Conservation (phyloP, 1,140 invertebrate genomes). For the Aphaenogaster ashmeadi region DNA sequence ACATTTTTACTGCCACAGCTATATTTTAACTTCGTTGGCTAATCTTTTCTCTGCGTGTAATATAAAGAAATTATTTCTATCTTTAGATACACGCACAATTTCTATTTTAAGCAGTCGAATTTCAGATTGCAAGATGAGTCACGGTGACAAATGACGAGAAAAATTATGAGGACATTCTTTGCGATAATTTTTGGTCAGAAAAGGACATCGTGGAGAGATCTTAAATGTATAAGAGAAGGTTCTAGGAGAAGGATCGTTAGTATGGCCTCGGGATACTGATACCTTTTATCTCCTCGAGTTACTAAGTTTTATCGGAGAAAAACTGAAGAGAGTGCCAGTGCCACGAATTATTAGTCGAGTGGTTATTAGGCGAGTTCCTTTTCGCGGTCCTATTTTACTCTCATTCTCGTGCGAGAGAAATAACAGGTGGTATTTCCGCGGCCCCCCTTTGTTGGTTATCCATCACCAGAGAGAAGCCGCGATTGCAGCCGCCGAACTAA, state of each 20-base stretch:
- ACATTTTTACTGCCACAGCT: too few species aligned
- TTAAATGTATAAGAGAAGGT: constrained; percentile 26
- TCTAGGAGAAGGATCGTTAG: constrained; percentile 74
- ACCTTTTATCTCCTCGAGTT: constrained; percentile 81
- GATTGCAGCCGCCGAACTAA: constrained; percentile 51
- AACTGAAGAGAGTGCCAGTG: constrained; percentile 68
- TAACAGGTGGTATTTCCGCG: constrained; percentile 61
- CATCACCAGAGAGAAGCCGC: constrained; percentile 14
- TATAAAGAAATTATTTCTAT: background rate
- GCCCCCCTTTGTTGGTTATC: constrained; percentile 42
- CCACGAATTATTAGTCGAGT: constrained; percentile 72
- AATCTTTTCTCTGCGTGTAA: background rate
- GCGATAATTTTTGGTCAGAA: constrained; percentile 19
- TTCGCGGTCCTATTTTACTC: background rate
- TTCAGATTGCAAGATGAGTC: background rate
- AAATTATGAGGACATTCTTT: background rate
- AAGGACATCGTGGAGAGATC: constrained; percentile 11
- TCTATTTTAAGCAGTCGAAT: background rate
- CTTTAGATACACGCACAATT: background rate
- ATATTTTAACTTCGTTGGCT: too few species aligned
- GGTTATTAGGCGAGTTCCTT: constrained; percentile 7
- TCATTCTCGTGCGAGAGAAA: constrained; percentile 54
- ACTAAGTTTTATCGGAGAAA: constrained; percentile 77
- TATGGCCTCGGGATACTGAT: constrained; percentile 70
- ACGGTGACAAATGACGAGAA: background rate